Evolutionary conservation across 2,888 invertebrate genomes (phyloP), one percentile per base, ranked within the genome.

Genomic region (Eupithecia subfuscata): DNA sequence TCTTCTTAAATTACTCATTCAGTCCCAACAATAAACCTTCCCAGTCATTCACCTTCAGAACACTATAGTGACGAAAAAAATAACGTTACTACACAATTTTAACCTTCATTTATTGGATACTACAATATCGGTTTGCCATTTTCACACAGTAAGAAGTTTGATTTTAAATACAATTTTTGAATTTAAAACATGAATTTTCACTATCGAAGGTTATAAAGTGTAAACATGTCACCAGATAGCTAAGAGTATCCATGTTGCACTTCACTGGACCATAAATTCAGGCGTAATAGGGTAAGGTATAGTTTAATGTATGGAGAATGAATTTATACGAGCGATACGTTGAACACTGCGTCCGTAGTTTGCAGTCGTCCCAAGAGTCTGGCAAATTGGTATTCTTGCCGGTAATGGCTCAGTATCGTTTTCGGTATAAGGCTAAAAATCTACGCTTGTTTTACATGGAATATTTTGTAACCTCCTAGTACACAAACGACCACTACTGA

Each of bases 241-340:
- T n/a, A 37, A 22, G 43, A 43, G 22, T 68, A 45, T 22, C 22
- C 43, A 40, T 43, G 22, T 45, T 43, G 22, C 40, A 22, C 40
- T 68, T 37, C 67, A n/a, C 14, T 40, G 22, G 7, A n/a, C 43
- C 22, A 68, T 68, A 68, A 68, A 68, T 64, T 68, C 43, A 25
- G 12, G 1, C 12, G 37, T 34, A n/a, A n/a, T 37, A 67, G 43
- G 43, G 34, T 82, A 82, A 69, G 82, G 82, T 78, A 81, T 80
- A 82, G 81, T 81, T 80, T 75, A 80, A 82, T 79, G 81, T 82
- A 80, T 40, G 70, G 37, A 40, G 43, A 70, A 71, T 63, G 60
- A 70, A 71, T 63, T 60, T 63, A 71, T 71, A 56, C 40, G 63
- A 34, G 63, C 40, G 60, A 45, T 40, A 71, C 60, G 25, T 45